Evolutionary conservation across 2,113 vertebrate genomes (phyloP), one percentile per base, ranked within the genome.

Genomic region (Anarrhichthys ocellatus): DNA sequence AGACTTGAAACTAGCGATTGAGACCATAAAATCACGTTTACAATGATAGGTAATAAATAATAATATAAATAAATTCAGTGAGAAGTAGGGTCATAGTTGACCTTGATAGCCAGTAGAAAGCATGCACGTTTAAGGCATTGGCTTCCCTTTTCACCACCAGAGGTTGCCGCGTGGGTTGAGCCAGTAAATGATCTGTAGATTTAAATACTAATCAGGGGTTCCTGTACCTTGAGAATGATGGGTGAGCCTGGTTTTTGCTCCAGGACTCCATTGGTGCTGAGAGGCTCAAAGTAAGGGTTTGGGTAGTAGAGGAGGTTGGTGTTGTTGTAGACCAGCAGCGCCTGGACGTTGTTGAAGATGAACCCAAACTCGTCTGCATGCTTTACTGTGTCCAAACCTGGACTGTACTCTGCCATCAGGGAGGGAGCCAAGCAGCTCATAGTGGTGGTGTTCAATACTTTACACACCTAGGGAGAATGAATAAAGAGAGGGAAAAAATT

Each of bases 301-400:
- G 98, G 98, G 85, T 98, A 99, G 93, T 98, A 99, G 78, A 97
- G 94, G 86, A 99, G 98, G 94, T 97, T 99, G 88, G 98, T 99
- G 94, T 97, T 97, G 1, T 99, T 99, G 94, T 97, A 99, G 89
- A 98, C 94, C 69, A 98, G 94, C 86, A 99, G 94, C 10, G 97
- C 94, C 87, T 99, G 98, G 38, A 99, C 98, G 2, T 99, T 99
- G 95, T 99, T 99, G 84, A 99, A 99, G 94, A 99, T 95, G 67
- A 99, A 99, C 0, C 98, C 98, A 9, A 99, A 97, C 94, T 99
- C 98, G 0, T 99, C 98, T 0, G 98, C 97, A 1, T 97, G 96
- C 82, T 98, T 98, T 3, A 97, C 96, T 0, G 97, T 87, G 14
- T 99, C 98, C 89, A 97, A 87, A 5, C 96, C 96, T 0, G 96